Evolutionary conservation across 2,113 vertebrate genomes (phyloP), one percentile per base, ranked within the genome.

Genomic region (Halcyon senegalensis): DNA sequence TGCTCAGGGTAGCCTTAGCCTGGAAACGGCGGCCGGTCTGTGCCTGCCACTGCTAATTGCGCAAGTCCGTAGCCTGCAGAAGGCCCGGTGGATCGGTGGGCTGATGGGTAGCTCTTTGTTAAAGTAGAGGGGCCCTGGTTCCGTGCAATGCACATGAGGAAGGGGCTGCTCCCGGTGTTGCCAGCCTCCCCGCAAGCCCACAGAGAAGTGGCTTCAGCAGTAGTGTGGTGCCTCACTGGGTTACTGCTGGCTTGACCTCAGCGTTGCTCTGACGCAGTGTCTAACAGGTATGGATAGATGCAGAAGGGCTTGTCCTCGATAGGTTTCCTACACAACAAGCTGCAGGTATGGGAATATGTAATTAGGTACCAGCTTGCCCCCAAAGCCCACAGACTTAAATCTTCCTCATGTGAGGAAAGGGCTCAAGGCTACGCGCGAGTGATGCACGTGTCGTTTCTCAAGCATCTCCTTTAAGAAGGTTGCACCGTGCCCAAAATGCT

Each of bases 71-170:
- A 18, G 16, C 35, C 35, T 85, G 44, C 3, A 2, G 44, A 12
- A 11, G 11, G 56, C 20, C 31, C 2, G 5, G 56, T 16, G 48
- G 20, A 10, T 51, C 20, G 41, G 62, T 50, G 69, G 80, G 69
- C 30, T 74, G 46, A 39, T 50, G 23, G 64, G 64, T 27, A 86
- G 43, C 31, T 66, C 21, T 62, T 67, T 1, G 1, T 72, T 85
- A 37, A 50, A 70, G 62, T 20, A 28, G 3, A 12, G 3, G 11
- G 3, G 6, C 44, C 39, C 27, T 84, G 73, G 21, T 21, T n/a
- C 3, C 0, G 7, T 39, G 35, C 25, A 11, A 67, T 51, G 39
- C 17, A 13, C 0, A 0, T 0, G 1, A 51, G 51, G 48, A 39
- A 89, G 19, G 14, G 15, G 7, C 21, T 93, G 64, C 14, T 84